Evolutionary conservation across 1,140 invertebrate species (phyloP), one percentile per base, ranked within the genome.

Genomic region (Planococcus citri): DNA sequence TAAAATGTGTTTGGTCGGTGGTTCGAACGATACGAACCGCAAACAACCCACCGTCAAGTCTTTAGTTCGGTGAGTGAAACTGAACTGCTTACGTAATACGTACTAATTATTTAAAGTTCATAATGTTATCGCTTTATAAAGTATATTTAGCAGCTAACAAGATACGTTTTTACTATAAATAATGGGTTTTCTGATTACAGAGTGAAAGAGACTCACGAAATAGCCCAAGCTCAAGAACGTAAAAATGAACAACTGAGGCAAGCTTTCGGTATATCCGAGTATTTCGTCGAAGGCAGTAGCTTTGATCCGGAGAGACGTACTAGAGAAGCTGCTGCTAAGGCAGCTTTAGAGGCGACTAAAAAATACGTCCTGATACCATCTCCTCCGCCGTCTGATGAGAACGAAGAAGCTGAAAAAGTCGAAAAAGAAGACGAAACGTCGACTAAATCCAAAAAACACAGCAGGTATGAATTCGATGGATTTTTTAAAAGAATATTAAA

Each of bases 201-300:
- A 80, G 91, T 92, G 22, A 90, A 90, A 69, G 94, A 97, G 76
- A 96, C 92, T 60, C 95, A 98, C 81, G 91, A 96, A 78, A 86
- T 96, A 70, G 94, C 95, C 1, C 92, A 95, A 79, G 94, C 94
- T n/a, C 94, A 96, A 77, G 89, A 93, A 76, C 90, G 95, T 76
- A 97, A 97, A 79, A 98, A 98, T 84, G 90, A 89, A 8, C 87
- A 87, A 68, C 80, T 97, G 68, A 86, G 93, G 60, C 90, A 94
- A 77, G 95, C 95, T 0, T 97, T 98, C 79, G 94, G 95, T 64
- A 94, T 98, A 73, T 91, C 91, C 27, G 89, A 93, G 72, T 87
- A 88, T 75, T 98, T 96, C 81, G 89, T 95, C 14, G 94, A 97
- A 79, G 95, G 95, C 25, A 90, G 88, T 75, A 95, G 93, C 75